Base-by-base conservation (phyloP, 2,113 vertebrate species). In the Steatornis caripensis region DNA sequence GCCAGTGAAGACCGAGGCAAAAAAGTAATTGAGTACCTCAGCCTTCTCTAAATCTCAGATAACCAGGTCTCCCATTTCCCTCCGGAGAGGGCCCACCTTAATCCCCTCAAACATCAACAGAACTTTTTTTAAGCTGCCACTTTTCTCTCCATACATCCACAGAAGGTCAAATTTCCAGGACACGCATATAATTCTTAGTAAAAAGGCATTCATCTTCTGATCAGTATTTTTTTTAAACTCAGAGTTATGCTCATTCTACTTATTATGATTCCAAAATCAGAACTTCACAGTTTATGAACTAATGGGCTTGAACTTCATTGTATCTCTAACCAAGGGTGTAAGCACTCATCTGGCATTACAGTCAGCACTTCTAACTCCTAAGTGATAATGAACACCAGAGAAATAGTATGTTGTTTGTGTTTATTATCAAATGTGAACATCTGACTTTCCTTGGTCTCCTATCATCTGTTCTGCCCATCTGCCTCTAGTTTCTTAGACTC, bases 381-480 rank as follows among this genome's bases (percentile, higher is more conserved):
- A 90, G 69, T 57, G 79, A 84, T 84, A 90, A 87, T 12, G 45
- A 96, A 83, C 34, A 85, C 46, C 37, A 79, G 71, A 55, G 39
- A 66, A 89, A 80, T 41, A 85, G 26, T 65, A 53, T 61, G 71
- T 41, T 77, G 39, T 45, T 80, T 87, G 53, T 80, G 15, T 90
- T 78, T 83, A 55, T 62, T 57, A 70, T 14, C n/a, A 78, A 86
- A 79, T 24, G 29, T 10, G 77, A 95, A 71, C 62, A 89, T 79
- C 77, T 66, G 77, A 83, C 62, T 87, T 76, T 53, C 62, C 77
- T 62, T 83, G 61, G 45, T 88, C 58, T 86, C 68, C 45, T 79
- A 49, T 93, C 87, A 86, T 91, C 76, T 85, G 61, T 80, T 83
- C 66, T 91, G 76, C 71, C 77, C 85, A 93, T 88, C 88, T 86